phyloP scores from a whole-genome alignment of 2,888 invertebrate species.

The Brenthis hecate region DNA sequence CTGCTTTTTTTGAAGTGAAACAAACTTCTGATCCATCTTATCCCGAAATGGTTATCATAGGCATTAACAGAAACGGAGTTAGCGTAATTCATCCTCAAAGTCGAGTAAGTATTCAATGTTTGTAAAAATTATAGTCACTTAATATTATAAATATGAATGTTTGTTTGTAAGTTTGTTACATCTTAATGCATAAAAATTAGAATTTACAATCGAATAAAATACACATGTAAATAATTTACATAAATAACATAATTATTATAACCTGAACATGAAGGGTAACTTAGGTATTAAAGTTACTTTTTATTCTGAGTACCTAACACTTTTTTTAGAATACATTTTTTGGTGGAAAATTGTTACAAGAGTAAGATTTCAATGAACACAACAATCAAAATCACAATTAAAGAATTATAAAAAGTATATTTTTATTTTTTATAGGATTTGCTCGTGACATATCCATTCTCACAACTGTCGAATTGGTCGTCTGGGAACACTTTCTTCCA shows the following conservation, averaged over 20 bases:
- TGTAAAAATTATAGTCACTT: too few species aligned
- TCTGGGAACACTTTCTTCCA: constrained; percentile 97
- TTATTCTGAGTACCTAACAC: neutral
- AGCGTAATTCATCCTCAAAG: constrained; percentile 93
- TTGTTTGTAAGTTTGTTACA: too few species aligned
- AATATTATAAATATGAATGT: too few species aligned
- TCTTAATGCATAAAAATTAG: too few species aligned
- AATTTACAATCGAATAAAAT: too few species aligned
- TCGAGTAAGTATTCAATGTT: constrained; percentile 83
- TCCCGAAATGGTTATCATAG: constrained; percentile 93
- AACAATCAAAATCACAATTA: too few species aligned
- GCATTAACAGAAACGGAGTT: constrained; percentile 95
- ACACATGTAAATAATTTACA: too few species aligned
- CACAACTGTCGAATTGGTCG: constrained; percentile 96
- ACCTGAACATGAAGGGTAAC: too few species aligned
- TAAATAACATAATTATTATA: too few species aligned
- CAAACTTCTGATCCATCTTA: constrained; percentile 94
- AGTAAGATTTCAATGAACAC: too few species aligned
- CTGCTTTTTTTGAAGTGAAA: constrained; percentile 97
- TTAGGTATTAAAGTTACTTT: too few species aligned
- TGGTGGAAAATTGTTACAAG: too few species aligned
- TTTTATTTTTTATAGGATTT: constrained; percentile 83
- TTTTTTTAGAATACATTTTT: constrained; percentile 1
- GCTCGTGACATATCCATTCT: constrained; percentile 91
- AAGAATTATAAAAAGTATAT: neutral